A percentile compares a stretch with the other conserved stretches of the same genome.
phyloP scores from a whole-genome alignment of 2,888 invertebrate genomes.

The Caenorhabditis doughertyi region DNA sequence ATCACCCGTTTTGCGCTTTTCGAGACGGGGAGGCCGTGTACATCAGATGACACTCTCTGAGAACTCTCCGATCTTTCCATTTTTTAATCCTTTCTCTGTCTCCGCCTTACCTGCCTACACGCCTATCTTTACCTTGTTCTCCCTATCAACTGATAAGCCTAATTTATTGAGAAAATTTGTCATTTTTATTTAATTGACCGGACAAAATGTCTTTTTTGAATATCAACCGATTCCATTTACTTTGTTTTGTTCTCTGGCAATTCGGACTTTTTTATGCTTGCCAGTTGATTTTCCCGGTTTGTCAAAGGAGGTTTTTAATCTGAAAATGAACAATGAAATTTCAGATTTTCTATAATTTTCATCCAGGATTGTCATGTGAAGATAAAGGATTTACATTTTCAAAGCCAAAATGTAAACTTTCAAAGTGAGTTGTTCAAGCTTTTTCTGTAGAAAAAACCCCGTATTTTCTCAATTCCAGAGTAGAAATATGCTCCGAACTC shows the following conservation, averaged over 20 bases:
- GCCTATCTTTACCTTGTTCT: not conserved
- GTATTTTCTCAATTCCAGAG: too few relatives aligned
- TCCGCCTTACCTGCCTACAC: not conserved
- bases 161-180: conserved; percentile 17
- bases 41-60: too few relatives aligned
- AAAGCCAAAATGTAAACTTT: conserved; percentile 62
- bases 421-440: conserved; percentile 52
- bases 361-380: conserved; percentile 56
- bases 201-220: conserved; percentile 11
- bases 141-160: conserved; percentile 42
- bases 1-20: too few relatives aligned
- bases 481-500: conserved; percentile 54
- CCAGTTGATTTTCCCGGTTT: conserved; percentile 33
- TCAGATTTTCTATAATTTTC: conserved; percentile 69
- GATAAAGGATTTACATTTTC: conserved; percentile 61
- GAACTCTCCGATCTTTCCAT: conserved; percentile 23
- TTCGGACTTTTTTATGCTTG: conserved; percentile 30
- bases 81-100: conserved; percentile 16
- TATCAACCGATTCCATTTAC: conserved; percentile 23
- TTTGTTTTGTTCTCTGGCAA: conserved; percentile 28
- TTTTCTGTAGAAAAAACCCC: too few relatives aligned
- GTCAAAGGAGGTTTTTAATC: not conserved
- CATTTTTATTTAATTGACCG: conserved; percentile 13
- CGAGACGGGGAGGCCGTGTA: too few relatives aligned
- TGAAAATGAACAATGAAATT: not conserved